Evolutionary conservation across 2,797 vertebrate species (phyloP), one percentile per base, ranked within the genome.

Genomic region (Propithecus deckenii): DNA sequence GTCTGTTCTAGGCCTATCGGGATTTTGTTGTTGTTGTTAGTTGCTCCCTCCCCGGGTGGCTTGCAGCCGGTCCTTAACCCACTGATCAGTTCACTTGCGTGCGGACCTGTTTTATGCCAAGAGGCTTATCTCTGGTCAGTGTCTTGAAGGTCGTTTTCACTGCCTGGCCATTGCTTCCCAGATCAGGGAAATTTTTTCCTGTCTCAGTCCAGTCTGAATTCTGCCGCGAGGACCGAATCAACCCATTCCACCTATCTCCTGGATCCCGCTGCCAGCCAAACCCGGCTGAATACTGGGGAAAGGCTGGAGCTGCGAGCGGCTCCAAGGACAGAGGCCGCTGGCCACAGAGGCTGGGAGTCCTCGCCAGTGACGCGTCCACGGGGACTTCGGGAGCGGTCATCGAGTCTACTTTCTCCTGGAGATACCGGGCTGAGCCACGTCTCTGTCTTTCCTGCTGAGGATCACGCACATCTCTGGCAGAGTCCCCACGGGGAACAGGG

Each of bases 201-300:
- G 83, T 92, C 52, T 61, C 12, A 32, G 17, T 67, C 32, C 79
- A 78, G 28, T 75, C 41, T 65, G 86, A 91, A 93, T 79, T 88
- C 25, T 6, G 2, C n/a, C 23, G 13, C 3, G n/a, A 91, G 38
- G 25, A 61, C 15, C 5, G 20, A 86, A 18, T 88, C 67, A 61
- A 67, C 50, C 18, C 57, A 28, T 4, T 69, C 46, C 35, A 35
- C 43, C 71, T 67, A 9, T n/a, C 22, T 48, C 41, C 63, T 14
- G 23, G 4, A 18, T 63, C 74, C 85, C 41, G n/a, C 17, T 13
- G 43, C 22, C 50, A 30, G 74, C 72, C 28, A 71, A 50, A 17
- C 28, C 41, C 15, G 23, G 52, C 3, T 25, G n/a, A 94, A 46
- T 32, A 18, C 55, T 50, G 5, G 12, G 57, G 32, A 57, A 13